A percentile compares a stretch with the other conserved stretches of the same genome.
Evolutionary conservation across 2,113 vertebrate species (phyloP).

Genomic region (Coryphaenoides rupestris): DNA sequence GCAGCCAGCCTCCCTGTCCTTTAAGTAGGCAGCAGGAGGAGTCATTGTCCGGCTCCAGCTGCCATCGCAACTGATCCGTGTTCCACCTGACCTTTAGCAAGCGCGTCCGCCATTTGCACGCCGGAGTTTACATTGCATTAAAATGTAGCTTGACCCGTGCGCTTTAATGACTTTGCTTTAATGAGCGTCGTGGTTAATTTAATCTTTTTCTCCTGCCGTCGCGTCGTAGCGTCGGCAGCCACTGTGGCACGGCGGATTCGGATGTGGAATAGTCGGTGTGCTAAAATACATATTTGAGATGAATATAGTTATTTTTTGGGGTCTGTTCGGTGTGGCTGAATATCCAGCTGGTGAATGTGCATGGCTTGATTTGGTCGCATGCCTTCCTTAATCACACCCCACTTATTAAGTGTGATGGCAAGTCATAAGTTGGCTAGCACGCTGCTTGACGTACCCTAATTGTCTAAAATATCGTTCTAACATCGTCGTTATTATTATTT

Average conservation of each 20-base stretch:
- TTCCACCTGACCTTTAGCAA: slow-evolving; percentile 67
- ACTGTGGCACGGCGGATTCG: too few species aligned
- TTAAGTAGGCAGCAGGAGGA: slow-evolving; percentile 58
- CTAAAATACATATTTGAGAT: too few species aligned
- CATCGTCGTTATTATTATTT: slow-evolving; percentile 50
- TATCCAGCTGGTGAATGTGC: slow-evolving; percentile 3
- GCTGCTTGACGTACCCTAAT: slow-evolving; percentile 73
- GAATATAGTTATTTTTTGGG: too few species aligned
- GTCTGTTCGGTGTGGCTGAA: too few species aligned
- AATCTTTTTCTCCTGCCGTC: too few species aligned
- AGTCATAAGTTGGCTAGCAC: slow-evolving; percentile 67
- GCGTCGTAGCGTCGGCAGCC: too few species aligned
- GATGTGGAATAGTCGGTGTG: too few species aligned
- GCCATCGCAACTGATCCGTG: slow-evolving; percentile 62
- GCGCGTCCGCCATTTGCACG: slow-evolving; percentile 36
- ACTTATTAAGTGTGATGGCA: slow-evolving; percentile 76
- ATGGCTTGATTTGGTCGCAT: slow-evolving; percentile 16
- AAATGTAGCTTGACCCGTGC: slow-evolving; percentile 26
- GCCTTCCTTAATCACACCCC: slow-evolving; percentile 47
- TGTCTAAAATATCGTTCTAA: slow-evolving; percentile 53
- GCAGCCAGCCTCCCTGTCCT: slow-evolving; percentile 70
- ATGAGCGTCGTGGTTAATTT: too few species aligned
- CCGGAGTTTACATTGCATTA: slow-evolving; percentile 53
- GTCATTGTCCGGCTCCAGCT: slow-evolving; percentile 67
- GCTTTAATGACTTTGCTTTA: too few species aligned